Percentiles rank a stretch among this genome's conserved stretches.
phyloP scores from a whole-genome alignment of 1,140 invertebrate genomes.

The Fragariocoptes setiger region DNA sequence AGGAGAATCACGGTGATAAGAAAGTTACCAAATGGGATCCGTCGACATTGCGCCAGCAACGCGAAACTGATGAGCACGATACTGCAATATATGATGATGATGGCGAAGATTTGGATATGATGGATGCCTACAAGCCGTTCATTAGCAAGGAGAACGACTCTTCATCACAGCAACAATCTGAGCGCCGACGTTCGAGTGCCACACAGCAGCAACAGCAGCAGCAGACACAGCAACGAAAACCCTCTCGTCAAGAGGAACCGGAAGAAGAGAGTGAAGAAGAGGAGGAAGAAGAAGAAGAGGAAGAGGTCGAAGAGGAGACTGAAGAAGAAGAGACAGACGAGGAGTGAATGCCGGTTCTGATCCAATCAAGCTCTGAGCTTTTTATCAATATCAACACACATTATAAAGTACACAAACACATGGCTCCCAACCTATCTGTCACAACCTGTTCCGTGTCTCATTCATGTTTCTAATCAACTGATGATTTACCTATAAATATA shows the following conservation, averaged over 20 bases:
- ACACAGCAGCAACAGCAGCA: neutral
- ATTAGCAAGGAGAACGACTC: neutral
- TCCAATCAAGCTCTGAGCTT: too few relatives aligned
- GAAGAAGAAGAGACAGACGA: neutral
- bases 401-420: too few relatives aligned
- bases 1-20: slow-evolving; percentile 24
- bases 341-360: neutral
- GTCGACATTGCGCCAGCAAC: slow-evolving; percentile 11
- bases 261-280: neutral
- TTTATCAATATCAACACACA: too few relatives aligned
- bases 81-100: slow-evolving; percentile 14
- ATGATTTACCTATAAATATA: too few relatives aligned
- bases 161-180: too few relatives aligned
- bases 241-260: neutral
- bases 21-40: slow-evolving; percentile 11
- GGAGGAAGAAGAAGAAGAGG: neutral
- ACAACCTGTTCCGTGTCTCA: too few relatives aligned
- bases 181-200: neutral
- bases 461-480: too few relatives aligned
- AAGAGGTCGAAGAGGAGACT: neutral
- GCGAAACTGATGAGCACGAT: slow-evolving; percentile 12
- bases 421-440: too few relatives aligned
- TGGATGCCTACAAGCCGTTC: slow-evolving; percentile 9
- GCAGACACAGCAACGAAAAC: neutral
- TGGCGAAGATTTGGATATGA: slow-evolving; percentile 11